Conservation (phyloP, 1,140 invertebrate species). For the Lucilia cuprina region DNA sequence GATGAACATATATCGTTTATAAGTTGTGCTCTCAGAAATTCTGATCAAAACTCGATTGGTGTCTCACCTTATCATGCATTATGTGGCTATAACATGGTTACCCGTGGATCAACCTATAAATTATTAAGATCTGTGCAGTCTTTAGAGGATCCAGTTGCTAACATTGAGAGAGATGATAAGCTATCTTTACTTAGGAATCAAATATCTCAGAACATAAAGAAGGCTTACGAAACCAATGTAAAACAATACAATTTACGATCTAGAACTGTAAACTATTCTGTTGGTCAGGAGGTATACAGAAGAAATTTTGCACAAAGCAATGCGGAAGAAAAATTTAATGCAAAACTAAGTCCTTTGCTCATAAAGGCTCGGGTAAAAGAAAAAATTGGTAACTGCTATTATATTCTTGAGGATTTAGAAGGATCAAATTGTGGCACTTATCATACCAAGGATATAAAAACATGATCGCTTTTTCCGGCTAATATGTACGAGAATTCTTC, state of each 20-base stretch:
- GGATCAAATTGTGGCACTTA: neutral
- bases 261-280: neutral
- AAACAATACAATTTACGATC: slow-evolving; percentile 1
- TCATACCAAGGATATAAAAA: neutral
- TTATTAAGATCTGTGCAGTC: neutral
- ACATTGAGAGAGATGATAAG: neutral
- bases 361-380: neutral
- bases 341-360: neutral
- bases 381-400: neutral
- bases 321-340: neutral
- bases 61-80: slow-evolving; percentile 37
- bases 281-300: neutral
- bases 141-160: slow-evolving; percentile 1
- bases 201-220: neutral
- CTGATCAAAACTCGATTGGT: slow-evolving; percentile 29
- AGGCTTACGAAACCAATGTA: neutral
- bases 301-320: slow-evolving; percentile 15
- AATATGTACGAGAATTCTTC: no score
- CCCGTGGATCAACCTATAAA: neutral
- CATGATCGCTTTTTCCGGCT: no score
- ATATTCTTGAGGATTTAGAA: neutral
- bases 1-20: slow-evolving; percentile 32
- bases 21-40: slow-evolving; percentile 27
- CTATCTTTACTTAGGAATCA: slow-evolving; percentile 3
- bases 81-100: slow-evolving; percentile 39